Evolutionary conservation across 2,888 invertebrate genomes (phyloP), one percentile per base, ranked within the genome.

Genomic region (Limnephilus lunatus): DNA sequence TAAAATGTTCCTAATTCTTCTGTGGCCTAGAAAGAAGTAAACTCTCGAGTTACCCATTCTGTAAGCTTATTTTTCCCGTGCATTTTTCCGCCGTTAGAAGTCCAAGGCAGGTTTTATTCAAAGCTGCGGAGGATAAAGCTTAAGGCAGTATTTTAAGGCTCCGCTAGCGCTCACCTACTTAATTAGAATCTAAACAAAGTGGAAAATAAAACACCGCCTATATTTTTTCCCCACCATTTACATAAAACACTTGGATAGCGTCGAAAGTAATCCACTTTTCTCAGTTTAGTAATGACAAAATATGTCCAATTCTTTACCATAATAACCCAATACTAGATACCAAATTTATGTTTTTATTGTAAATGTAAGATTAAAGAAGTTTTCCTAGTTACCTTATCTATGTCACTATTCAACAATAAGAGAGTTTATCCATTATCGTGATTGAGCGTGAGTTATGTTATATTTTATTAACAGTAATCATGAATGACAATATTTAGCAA

Each of bases 111-210:
- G 31, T 31, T 53, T 87, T 87, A 53, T 53, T 53, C 68, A 53
- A 87, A 87, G 87, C 87, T 53, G 30, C 48, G 32, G 53, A 68
- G 48, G 53, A 87, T 31, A 68, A 87, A 87, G 87, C 87, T 87
- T 30, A 68, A 48, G 87, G 87, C 87, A 53, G 48, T 87, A 53
- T 87, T 87, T 48, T 87, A 87, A 87, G 87, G 87, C 53, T 81
- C 80, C 88, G 81, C 80, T 81, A 1, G 88, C 88, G n/a, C 88
- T 89, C 39, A 80, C 88, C 88, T 89, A 89, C 80, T 89, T 89
- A 89, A 89, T 89, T 89, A 89, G 35, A 89, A 89, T 89, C 88
- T 89, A 89, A 89, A 89, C 39, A 89, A 89, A 89, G 80, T 35
- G 88, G 88, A 89, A 89, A 80, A 89, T 80, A 89, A 89, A 89